These are phyloP conservation scores for Apistogramma diplotaenia DNA, from an alignment of 2,113 vertebrate species.

Conservation along the genomic window DNA sequence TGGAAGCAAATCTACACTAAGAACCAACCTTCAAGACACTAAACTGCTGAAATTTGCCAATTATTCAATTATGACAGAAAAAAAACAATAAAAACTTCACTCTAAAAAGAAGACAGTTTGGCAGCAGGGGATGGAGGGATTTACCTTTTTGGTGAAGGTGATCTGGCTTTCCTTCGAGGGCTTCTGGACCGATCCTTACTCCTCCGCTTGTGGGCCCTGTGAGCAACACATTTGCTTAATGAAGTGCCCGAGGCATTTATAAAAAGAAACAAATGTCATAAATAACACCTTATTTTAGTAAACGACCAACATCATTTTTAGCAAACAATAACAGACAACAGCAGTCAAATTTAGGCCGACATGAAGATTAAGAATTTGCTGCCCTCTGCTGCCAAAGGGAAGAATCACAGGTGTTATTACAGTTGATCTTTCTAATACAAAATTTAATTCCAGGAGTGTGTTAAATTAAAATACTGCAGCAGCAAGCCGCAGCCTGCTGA, in stretches of 20 bases:
- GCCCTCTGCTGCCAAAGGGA: not conserved
- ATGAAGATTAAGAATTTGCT: not conserved
- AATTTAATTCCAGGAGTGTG: too few species aligned
- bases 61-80: not conserved
- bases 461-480: not conserved
- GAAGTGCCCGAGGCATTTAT: not conserved
- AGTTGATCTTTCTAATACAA: too few species aligned
- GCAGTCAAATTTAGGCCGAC: not conserved
- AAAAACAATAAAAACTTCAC: not conserved
- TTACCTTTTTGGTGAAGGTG: constrained; percentile 88
- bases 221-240: not conserved
- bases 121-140: not conserved
- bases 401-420: not conserved
- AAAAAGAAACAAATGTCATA: not conserved
- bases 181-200: constrained; percentile 86
- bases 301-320: not conserved
- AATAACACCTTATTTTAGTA: not conserved
- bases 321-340: not conserved
- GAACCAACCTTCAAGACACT: not conserved
- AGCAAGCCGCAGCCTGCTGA: not conserved
- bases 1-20: not conserved
- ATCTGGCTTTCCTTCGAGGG: constrained; percentile 81
- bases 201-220: constrained; percentile 83
- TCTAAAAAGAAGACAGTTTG: too few species aligned
- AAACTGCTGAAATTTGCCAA: not conserved